These are phyloP conservation scores for Diloba caeruleocephala DNA, from an alignment of 2,888 invertebrate species.

Conservation along the genomic window DNA sequence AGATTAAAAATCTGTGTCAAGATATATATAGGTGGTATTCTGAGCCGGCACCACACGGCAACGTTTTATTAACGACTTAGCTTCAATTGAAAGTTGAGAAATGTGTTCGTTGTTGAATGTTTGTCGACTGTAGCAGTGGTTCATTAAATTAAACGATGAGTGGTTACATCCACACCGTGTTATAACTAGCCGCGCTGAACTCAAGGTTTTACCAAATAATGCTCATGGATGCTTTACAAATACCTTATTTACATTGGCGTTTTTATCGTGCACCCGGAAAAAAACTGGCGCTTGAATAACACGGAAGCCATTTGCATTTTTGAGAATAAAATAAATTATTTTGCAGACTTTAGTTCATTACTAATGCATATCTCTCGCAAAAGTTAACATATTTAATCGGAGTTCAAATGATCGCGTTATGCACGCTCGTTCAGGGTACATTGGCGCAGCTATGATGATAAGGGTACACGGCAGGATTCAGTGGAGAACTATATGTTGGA, in stretches of 20 bases:
- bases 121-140: neutral
- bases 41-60: too few species aligned
- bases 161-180: conserved; percentile 10
- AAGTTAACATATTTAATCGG: neutral
- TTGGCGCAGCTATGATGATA: conserved; percentile 4
- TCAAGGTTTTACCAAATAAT: conserved; percentile 23
- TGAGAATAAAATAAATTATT: conserved; percentile 6
- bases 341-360: neutral
- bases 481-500: conserved; percentile 1
- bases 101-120: conserved; percentile 1
- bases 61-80: neutral
- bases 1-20: too few species aligned
- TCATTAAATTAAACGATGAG: conserved; percentile 6
- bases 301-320: conserved; percentile 17
- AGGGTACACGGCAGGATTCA: conserved; percentile 10
- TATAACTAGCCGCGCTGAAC: conserved; percentile 12
- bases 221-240: conserved; percentile 4
- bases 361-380: neutral
- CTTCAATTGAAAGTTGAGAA: neutral
- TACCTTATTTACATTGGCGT: neutral
- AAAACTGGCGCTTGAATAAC: neutral
- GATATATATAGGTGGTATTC: too few species aligned
- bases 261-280: conserved; percentile 19
- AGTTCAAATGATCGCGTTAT: conserved; percentile 3
- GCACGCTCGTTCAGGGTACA: conserved; percentile 4